These are phyloP conservation scores for Poecilia latipinna DNA, from an alignment of 2,113 vertebrate genomes.

Conservation along the genomic window DNA sequence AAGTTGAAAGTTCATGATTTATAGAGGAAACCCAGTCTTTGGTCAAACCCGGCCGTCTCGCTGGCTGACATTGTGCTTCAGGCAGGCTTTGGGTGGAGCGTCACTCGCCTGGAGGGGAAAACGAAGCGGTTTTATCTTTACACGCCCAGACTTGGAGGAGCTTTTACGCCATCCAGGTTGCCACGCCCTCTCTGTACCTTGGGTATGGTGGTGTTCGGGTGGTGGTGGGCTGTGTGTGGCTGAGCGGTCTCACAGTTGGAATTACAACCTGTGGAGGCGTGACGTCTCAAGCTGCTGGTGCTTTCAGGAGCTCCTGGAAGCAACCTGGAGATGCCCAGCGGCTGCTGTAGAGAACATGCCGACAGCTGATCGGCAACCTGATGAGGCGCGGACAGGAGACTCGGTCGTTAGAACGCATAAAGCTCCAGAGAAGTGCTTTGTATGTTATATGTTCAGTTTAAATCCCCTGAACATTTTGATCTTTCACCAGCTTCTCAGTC, in stretches of 20 bases:
- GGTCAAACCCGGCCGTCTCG: not conserved
- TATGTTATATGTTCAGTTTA: too few species aligned
- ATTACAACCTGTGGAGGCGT: not conserved
- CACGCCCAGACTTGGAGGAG: conserved; percentile 43
- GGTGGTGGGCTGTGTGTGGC: not conserved
- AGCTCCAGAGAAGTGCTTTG: too few species aligned
- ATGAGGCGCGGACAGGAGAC: not conserved
- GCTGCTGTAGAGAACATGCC: conserved; percentile 55
- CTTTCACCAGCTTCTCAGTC: not conserved
- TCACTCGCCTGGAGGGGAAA: conserved; percentile 24
- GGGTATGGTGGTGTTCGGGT: not conserved
- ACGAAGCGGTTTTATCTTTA: not conserved
- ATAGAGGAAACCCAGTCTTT: not conserved
- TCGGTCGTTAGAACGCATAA: not conserved
- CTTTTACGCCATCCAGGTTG: not conserved
- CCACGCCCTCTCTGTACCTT: conserved; percentile 38
- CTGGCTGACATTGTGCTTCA: not conserved
- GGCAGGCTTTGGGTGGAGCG: conserved; percentile 43
- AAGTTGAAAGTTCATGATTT: not conserved
- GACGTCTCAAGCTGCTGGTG: not conserved
- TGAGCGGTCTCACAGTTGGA: not conserved
- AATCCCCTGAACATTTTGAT: too few species aligned
- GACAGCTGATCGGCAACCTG: conserved; percentile 41
- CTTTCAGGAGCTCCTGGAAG: conserved; percentile 31
- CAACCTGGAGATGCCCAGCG: conserved; percentile 57